Base-by-base conservation (phyloP, 2,797 vertebrate species). In the Echiichthys vipera region DNA sequence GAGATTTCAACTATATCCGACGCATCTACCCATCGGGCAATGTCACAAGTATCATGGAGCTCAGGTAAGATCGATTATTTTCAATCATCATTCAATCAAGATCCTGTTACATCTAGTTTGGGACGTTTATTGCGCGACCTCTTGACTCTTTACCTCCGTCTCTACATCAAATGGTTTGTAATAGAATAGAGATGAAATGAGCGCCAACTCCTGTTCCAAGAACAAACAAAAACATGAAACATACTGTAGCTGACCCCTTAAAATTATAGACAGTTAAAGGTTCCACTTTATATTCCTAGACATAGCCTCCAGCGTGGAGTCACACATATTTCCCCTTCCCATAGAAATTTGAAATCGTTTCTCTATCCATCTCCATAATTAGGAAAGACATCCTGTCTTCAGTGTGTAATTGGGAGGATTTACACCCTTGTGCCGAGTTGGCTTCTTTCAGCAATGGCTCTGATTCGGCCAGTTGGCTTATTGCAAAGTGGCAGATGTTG, bases 1-100 rank as follows among this genome's bases (percentile, higher is more conserved):
- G 98, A 2, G 98, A 99, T 88, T 99, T 99, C 94, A 99, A 99
- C 94, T 99, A 97, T 58, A 96, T 99, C 34, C 95, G 98, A 20
- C 94, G 98, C 40, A 98, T 99, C 70, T 97, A 96, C 91, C 97
- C 97, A 5, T 97, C 97, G 18, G 97, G 98, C 85, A 99, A 99
- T 0, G 98, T 99, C 73, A 98, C 96, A 11, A 99, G 97, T 57
- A 97, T 99, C 84, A 96, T 99, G 92, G 98, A 99, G 90, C 96
- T 99, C 54, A 96, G 98, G 98, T 99, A 76, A 63, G 83, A 59
- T 3, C 24, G 24, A 17, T 2, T 11, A n/a, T 6, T 32, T 45
- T 25, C 12, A 36, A 13, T n/a, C n/a, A n/a, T n/a, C n/a, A n/a
- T n/a, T n/a, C n/a, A n/a, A n/a, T n/a, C 29, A 12, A 25, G 18